These are phyloP conservation scores for Drosophila falleni DNA, from an alignment of 2,888 invertebrate species.

Conservation along the genomic window DNA sequence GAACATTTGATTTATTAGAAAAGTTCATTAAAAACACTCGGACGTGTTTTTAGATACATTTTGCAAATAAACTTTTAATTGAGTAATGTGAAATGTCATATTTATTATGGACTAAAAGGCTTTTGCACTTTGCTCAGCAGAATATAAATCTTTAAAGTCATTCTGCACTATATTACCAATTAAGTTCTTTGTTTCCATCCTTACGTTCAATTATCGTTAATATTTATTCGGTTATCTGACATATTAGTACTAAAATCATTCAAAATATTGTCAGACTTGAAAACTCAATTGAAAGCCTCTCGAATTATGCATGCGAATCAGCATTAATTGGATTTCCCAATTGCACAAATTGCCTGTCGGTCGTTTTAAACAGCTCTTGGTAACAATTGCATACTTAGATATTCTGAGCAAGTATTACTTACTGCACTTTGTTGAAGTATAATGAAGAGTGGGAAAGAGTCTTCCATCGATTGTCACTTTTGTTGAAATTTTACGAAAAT, in stretches of 20 bases:
- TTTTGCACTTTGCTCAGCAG: background rate
- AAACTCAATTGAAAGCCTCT: slow-evolving; percentile 19
- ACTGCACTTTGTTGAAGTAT: slow-evolving; percentile 21
- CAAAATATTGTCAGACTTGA: slow-evolving; percentile 10
- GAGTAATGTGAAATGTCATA: slow-evolving; percentile 1
- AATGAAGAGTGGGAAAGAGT: background rate
- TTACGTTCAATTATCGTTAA: slow-evolving; percentile 5
- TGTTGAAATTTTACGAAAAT: slow-evolving; percentile 35
- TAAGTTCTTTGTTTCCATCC: background rate
- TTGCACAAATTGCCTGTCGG: slow-evolving; percentile 25
- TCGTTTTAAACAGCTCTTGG: slow-evolving; percentile 6
- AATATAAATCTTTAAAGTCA: background rate
- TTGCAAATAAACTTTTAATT: slow-evolving; percentile 13
- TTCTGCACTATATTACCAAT: background rate
- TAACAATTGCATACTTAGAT: slow-evolving; percentile 6
- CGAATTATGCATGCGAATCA: slow-evolving; percentile 27
- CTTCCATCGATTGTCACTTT: slow-evolving; percentile 38
- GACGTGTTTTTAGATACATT: slow-evolving; percentile 2
- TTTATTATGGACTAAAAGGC: background rate
- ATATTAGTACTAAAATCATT: slow-evolving; percentile 5
- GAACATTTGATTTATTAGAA: slow-evolving; percentile 16
- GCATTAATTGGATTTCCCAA: slow-evolving; percentile 19
- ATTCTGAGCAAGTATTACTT: slow-evolving; percentile 17
- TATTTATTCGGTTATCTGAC: slow-evolving; percentile 9
- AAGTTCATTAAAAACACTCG: slow-evolving; percentile 20